Conservation (phyloP, 2,113 vertebrate species). For the Tetraodon nigroviridis region DNA sequence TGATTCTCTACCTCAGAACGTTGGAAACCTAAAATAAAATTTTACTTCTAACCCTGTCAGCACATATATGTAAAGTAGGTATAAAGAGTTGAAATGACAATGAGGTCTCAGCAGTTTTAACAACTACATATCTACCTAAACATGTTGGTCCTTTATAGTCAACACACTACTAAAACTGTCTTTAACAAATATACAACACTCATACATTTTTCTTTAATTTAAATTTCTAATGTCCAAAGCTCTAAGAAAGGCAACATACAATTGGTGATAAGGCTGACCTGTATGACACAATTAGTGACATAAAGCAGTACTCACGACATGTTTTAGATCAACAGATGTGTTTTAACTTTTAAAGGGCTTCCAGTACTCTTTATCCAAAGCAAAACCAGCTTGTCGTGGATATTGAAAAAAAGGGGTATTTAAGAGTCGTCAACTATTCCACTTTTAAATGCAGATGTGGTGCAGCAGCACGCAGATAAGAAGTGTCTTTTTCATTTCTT, state of each 20-base stretch:
- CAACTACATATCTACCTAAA: constrained; percentile 63
- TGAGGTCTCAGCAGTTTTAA: constrained; percentile 60
- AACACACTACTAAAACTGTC: constrained; percentile 48
- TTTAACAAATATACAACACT: constrained; percentile 65
- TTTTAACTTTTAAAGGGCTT: constrained; percentile 70
- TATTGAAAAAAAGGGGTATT: background rate
- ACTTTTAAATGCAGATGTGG: constrained; percentile 24
- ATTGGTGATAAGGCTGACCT: constrained; percentile 74
- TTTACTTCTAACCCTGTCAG: background rate
- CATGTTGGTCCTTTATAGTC: constrained; percentile 51
- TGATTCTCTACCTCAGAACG: no score
- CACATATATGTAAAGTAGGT: constrained; percentile 19
- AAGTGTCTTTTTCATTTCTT: constrained; percentile 10
- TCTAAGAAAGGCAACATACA: constrained; percentile 75
- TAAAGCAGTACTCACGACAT: constrained; percentile 51
- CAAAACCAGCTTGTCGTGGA: background rate
- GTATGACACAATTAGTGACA: constrained; percentile 57
- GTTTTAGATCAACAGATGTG: constrained; percentile 48
- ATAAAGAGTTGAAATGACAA: constrained; percentile 36
- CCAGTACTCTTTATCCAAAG: constrained; percentile 31
- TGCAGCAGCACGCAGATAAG: constrained; percentile 4
- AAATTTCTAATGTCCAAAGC: constrained; percentile 65
- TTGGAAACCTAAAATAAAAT: background rate
- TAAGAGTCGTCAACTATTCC: background rate
- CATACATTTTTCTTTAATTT: constrained; percentile 48